Base-by-base conservation (phyloP, 64 coral and sea anemone species). In the Anthopleura sola region DNA sequence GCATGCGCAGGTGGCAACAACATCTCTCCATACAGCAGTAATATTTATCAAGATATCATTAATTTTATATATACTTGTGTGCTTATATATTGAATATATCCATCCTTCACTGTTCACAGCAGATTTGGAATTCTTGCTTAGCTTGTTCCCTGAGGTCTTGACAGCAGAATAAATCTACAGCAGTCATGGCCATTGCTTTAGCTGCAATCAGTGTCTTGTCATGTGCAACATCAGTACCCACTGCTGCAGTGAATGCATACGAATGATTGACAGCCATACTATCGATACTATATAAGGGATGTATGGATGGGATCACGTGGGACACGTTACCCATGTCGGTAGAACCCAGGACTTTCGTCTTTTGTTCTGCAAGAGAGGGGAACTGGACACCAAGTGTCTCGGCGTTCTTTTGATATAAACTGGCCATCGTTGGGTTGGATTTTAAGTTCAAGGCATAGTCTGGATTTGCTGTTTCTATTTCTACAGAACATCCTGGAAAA, bases 151-250 rank as follows among this genome's bases (percentile, higher is more conserved):
- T 53, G 50, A 53, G 1, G 50, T 53, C 50, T 53, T 53, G 50
- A 2, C 50, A 12, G 14, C 50, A 53, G 6, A 53, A 53, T 53
- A 53, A 53, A 53, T 53, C 50, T 17, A 53, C 50, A 53, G 91
- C 91, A 36, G 95, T 98, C 91, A 91, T 91, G 3, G 85, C 85
- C 82, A 98, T 31, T 40, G 87, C 85, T 82, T 98, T 98, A 33
- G 88, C 86, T 29, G 89, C 91, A 40, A 86, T 50, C 75, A 98
- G 78, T 8, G 95, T 98, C 55, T 88, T 93, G 29, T 85, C 19
- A 68, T 98, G 85, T 10, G 95, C 95, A 37, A 76, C 44, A 34
- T 88, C 68, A 32, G 95, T 87, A 12, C 64, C 86, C 49, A 86
- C 92, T 31, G 82, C 88, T 76, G 92, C 87, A 31, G 76, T 86